Conservation (phyloP, 2,888 invertebrate species). For the Gymnoscelis rufifasciata region DNA sequence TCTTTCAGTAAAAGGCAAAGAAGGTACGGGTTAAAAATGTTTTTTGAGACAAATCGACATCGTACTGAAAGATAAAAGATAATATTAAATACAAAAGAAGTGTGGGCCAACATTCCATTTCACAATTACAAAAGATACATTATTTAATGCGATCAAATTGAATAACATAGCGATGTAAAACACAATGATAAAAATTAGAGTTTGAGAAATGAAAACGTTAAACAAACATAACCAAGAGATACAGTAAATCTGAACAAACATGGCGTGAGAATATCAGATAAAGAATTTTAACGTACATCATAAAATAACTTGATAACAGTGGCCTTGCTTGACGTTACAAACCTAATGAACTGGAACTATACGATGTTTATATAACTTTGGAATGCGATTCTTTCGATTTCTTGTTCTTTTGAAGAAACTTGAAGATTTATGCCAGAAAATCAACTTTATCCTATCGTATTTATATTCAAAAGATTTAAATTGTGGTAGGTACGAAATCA, state of each 20-base stretch:
- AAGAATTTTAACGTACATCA: conserved; percentile 38
- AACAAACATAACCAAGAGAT: conserved; percentile 4
- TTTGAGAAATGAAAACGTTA: conserved; percentile 1
- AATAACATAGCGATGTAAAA: no score
- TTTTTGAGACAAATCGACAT: not conserved
- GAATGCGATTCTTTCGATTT: not conserved
- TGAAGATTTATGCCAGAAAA: no score
- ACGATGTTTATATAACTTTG: conserved; percentile 30
- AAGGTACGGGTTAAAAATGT: not conserved
- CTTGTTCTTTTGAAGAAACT: no score
- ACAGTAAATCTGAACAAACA: conserved; percentile 26
- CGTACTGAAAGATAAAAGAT: no score
- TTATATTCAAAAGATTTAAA: no score
- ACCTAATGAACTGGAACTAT: conserved; percentile 29
- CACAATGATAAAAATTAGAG: not conserved
- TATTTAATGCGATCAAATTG: no score
- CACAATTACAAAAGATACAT: no score
- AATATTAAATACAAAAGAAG: no score
- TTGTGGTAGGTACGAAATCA: no score
- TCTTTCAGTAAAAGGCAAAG: not conserved
- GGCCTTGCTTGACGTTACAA: conserved; percentile 37
- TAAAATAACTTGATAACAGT: conserved; percentile 34
- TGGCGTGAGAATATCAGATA: conserved; percentile 53
- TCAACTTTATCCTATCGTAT: no score
- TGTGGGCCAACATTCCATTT: no score